These are phyloP conservation scores for Torymus texanus DNA, from an alignment of 2,888 invertebrate genomes.

Conservation along the genomic window DNA sequence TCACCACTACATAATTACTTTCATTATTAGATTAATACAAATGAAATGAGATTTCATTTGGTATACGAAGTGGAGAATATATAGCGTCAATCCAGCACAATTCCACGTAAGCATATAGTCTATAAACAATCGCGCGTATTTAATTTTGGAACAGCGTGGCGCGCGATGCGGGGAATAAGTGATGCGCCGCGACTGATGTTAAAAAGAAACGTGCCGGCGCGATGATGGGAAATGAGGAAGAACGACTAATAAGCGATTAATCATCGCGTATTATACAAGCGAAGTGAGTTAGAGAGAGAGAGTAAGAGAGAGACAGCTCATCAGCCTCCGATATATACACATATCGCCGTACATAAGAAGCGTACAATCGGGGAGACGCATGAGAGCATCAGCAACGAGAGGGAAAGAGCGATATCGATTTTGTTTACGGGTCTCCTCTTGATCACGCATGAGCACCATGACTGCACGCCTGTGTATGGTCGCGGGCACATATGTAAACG, in stretches of 20 bases:
- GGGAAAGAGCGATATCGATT: slow-evolving; percentile 60
- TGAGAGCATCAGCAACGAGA: not conserved
- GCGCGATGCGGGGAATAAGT: not conserved
- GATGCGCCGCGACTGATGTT: too few species aligned
- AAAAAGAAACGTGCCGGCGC: not conserved
- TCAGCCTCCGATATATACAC: too few species aligned
- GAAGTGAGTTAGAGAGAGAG: slow-evolving; percentile 4
- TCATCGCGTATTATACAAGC: not conserved
- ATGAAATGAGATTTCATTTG: too few species aligned
- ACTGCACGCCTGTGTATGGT: slow-evolving; percentile 29
- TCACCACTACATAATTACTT: too few species aligned
- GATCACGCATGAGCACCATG: slow-evolving; percentile 68
- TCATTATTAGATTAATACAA: too few species aligned
- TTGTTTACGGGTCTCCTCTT: slow-evolving; percentile 64
- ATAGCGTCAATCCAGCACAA: too few species aligned
- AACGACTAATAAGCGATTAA: not conserved
- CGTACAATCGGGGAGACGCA: too few species aligned
- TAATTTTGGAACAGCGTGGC: slow-evolving; percentile 9
- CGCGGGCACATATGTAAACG: slow-evolving; percentile 15
- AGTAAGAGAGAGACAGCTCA: slow-evolving; percentile 17
- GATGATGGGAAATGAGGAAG: not conserved
- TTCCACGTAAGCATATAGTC: too few species aligned
- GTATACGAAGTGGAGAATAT: too few species aligned
- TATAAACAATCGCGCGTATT: not conserved
- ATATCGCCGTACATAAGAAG: too few species aligned